Base-by-base conservation (phyloP, 2,113 vertebrate species). In the Neotragus moschatus region DNA sequence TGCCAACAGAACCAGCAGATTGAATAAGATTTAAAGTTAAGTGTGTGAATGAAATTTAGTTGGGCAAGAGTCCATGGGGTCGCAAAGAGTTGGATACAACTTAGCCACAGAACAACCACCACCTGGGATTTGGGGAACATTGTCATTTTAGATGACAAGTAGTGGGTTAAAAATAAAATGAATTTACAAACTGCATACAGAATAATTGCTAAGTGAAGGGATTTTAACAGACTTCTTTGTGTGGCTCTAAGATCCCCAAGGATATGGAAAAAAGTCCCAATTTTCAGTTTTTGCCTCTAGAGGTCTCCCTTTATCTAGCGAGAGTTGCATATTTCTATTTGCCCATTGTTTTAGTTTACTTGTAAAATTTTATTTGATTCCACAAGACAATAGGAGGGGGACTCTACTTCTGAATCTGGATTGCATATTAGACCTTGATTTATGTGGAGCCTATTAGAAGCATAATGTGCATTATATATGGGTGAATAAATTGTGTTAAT, bases 221-320 rank as follows among this genome's bases (percentile, higher is more conserved):
- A 91, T 15, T 89, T 95, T 43, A 53, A 90, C 89, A 96, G 66
- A 0, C 63, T 91, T 16, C 7, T 94, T 89, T 73, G 33, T 89
- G 56, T 89, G 61, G 2, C 47, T 86, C 13, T 25, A 79, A 45
- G 77, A 75, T 94, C 43, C 15, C 55, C 45, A 88, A 85, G 45
- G 45, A 73, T 77, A 10, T 88, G 36, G 80, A 21, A 61, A 63
- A 61, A 87, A 43, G 19, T 26, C 39, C 75, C 51, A 93, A 43
- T 96, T 96, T 43, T 92, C 63, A 60, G 16, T 23, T 14, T 16
- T 81, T 92, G 91, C 97, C 98, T 89, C 97, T 61, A 36, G 98
- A 93, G 97, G 98, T 95, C 98, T 96, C 98, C 75, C 80, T 98
- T 88, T 95, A 98, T 84, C 96, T 91, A 97, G 45, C 33, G 86